Evolutionary conservation across 1,140 invertebrate species (phyloP), one percentile per base, ranked within the genome.

Genomic region (Leptinotarsa lineolata): DNA sequence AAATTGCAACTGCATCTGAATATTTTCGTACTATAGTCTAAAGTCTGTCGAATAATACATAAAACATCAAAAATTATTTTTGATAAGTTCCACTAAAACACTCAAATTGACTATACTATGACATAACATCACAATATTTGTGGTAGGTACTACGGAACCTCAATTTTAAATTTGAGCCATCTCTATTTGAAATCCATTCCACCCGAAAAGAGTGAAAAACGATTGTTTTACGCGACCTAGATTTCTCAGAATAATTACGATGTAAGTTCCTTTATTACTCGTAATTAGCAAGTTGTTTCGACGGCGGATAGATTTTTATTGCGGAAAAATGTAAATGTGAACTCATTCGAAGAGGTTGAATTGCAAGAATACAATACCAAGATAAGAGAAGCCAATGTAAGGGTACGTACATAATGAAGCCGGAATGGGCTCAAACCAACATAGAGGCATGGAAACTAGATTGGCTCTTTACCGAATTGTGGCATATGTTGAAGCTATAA

Each of bases 241-340:
- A 54, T 54, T 54, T 54, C 6, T 8, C 16, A 4, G 15, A 54
- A 54, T 54, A 54, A 54, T 54, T n/a, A 54, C 48, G 15, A 54
- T 54, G 48, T 54, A 54, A 54, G 48, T 16, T 18, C 48, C 48
- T 54, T 18, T 54, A 18, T 54, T 54, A 15, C n/a, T 54, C 4
- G 48, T 54, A 54, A 54, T 54, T 54, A 54, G 48, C 48, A 54
- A 8, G 48, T 54, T 54, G 48, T 54, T 54, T 54, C 48, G 15
- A 16, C n/a, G 48, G n/a, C 48, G 16, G n/a, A 54, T 54, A 54
- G 6, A 54, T 54, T 54, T 54, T 54, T 18, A 54, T 54, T 54
- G 48, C 48, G 16, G 48, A 54, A 54, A 54, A 54, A 54, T 54
- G 48, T 18, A 54, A 54, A 54, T 54, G 15, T 54, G 3, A 54